Evolutionary conservation across 2,888 invertebrate species (phyloP), one percentile per base, ranked within the genome.

Genomic region (Sepiola atlantica): DNA sequence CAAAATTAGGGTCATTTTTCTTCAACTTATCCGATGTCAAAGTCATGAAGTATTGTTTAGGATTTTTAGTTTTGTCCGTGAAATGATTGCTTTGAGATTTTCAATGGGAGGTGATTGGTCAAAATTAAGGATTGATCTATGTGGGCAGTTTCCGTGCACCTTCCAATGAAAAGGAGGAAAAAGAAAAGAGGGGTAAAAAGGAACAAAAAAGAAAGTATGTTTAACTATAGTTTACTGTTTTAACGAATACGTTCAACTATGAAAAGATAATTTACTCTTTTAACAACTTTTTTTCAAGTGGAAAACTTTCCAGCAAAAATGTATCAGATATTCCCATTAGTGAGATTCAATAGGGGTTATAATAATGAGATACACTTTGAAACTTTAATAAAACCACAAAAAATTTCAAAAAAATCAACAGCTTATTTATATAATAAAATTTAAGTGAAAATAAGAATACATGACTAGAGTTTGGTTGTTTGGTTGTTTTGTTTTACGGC

Each of bases 1-100:
- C 77, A 77, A 77, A 77, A 77, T 77, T 77, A 77, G 77, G 77
- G 77, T n/a, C 77, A 77, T 77, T 77, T 77, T 77, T 77, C 77
- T 77, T 14, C 77, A 77, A 77, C n/a, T n/a, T 0, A 77, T 77
- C n/a, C 21, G 77, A 77, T 77, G 77, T 77, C 77, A 77, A n/a
- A 32, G 77, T 32, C 77, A 77, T 77, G n/a, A 77, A 77, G 77
- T 77, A 77, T 77, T 77, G 77, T 77, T 77, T 77, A 77, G 77
- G n/a, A 16, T 45, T 45, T 45, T 6, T 32, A 77, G n/a, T 32
- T 32, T 77, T 77, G 77, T 77, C 77, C 77, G 14, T 77, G n/a
- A 77, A 32, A n/a, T 77, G 77, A 77, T 77, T 77, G 77, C 77
- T 77, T 77, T 32, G 77, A n/a, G 77, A 32, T 77, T n/a, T 18